Evolutionary conservation across 2,888 invertebrate genomes (phyloP), one percentile per base, ranked within the genome.

Genomic region (Xylophagus ater): DNA sequence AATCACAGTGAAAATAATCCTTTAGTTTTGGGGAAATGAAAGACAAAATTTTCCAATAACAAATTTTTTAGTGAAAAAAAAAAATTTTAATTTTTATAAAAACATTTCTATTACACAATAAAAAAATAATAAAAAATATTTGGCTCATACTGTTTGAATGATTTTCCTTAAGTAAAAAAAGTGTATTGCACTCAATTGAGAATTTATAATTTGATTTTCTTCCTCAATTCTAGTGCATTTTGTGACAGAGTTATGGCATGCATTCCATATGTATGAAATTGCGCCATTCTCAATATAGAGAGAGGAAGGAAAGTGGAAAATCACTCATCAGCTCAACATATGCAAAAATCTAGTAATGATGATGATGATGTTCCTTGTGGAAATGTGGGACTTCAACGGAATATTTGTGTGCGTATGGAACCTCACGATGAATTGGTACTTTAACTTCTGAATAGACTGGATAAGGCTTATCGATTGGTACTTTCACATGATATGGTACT

Each of bases 401-500:
- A 31, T 80, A 74, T 47, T 62, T 63, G 38, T 61, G 52, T 15
- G 82, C 78, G 53, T 76, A 73, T 9, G 84, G 83, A 15, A 83
- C 76, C 56, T 80, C 80, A 58, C 80, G 84, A 53, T 82, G 77
- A 4, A 85, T 72, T 13, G 83, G 83, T 40, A 76, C 70, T 42
- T 73, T 79, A 10, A 85, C 78, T 55, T 83, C 82, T 3, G 58
- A 53, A 45, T 63, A 63, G 25, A 84, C 82, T 52, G 81, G 76
- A 64, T 84, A 84, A 41, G 82, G 84, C 65, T 81, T 83, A 66
- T 84, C 83, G 35, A 84, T 79, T 44, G 63, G 65, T 35, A 62
- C 68, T 41, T 78, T 81, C 15, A 78, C 77, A 50, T 81, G 80
- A 37, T 80, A 74, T 18, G 84, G 81, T 55, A 77, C 76, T 13